Evolutionary conservation across 2,113 vertebrate species (phyloP).

Genomic region (Paracanthobrama guichenoti): DNA sequence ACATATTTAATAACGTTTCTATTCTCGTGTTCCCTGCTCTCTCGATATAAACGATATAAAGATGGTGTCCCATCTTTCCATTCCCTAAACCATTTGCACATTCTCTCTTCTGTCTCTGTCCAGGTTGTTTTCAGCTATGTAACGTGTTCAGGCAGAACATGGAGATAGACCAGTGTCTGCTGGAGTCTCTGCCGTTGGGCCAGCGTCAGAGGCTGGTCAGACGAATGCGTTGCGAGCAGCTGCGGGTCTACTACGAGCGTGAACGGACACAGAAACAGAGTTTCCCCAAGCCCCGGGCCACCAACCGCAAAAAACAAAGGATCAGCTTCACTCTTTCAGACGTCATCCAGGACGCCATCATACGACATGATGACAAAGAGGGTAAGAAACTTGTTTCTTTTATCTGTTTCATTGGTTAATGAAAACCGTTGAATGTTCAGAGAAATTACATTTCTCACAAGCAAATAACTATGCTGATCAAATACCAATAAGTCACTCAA

Average conservation of each 20-base stretch:
- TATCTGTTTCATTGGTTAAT: not conserved
- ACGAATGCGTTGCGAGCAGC: conserved; percentile 93
- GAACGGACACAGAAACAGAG: conserved; percentile 85
- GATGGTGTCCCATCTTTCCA: not conserved
- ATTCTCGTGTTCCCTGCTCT: not conserved
- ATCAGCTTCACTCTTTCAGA: conserved; percentile 78
- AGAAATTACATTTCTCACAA: not conserved
- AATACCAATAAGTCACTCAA: not conserved
- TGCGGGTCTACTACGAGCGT: conserved; percentile 89
- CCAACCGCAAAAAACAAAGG: conserved; percentile 75
- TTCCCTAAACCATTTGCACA: conserved; percentile 10
- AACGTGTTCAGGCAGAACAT: conserved; percentile 95
- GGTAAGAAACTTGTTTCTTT: conserved; percentile 68
- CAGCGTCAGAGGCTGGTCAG: conserved; percentile 93
- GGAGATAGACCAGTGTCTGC: conserved; percentile 99
- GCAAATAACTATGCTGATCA: not conserved
- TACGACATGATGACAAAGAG: conserved; percentile 89
- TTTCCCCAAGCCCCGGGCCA: conserved; percentile 67
- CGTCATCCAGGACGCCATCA: conserved; percentile 85
- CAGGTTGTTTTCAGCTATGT: conserved; percentile 99
- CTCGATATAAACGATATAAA: not conserved
- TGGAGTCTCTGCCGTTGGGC: conserved; percentile 93
- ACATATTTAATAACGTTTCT: not conserved
- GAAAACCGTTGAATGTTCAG: too few species aligned
- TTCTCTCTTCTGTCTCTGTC: conserved; percentile 36